Base-by-base conservation (phyloP, 2,888 invertebrate genomes). In the Auanema freiburgensis region DNA sequence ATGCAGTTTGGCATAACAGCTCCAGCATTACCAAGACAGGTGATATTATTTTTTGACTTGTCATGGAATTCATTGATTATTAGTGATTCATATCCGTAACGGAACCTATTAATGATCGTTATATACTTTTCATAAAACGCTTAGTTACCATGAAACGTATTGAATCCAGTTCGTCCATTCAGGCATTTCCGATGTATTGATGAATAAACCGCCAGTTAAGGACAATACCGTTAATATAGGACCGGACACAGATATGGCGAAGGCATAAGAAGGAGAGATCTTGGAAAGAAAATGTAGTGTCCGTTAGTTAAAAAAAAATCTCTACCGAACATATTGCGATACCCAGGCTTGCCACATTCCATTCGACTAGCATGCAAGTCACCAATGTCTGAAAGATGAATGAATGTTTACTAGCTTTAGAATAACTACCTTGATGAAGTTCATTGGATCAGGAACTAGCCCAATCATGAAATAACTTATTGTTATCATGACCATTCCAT, bases 401-500 rank as follows among this genome's bases (percentile, higher is more conserved):
- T 41, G 23, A 23, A 55, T 51, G 11, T 41, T 40, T 23, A 55
- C 55, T 16, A 59, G 25, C 21, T 50, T 59, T 41, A 44, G 57
- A 25, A n/a, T 56, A 33, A 33, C 33, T 46, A 46, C 46, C 46
- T 46, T 16, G 46, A 46, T 6, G 10, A 46, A 72, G 24, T 46
- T 51, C 10, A 23, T 12, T 4, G 60, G 24, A n/a, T 41, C 49
- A n/a, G 42, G 23, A 1, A 67, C 44, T 18, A 80, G 69, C 23
- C 80, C 80, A 55, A 94, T 90, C 89, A 94, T 89, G 81, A 90
- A 95, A 86, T 96, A 96, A 1, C 90, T 89, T 61, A 93, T 89
- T 8, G 89, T 86, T 0, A 91, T 90, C 85, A 93, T 93, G 2
- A 93, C 86, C 8, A 92, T 84, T 0, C 95, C 94, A 55, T 93